These are phyloP conservation scores for Drosophila suboccidentalis DNA, from an alignment of 2,888 invertebrate genomes.

Conservation along the genomic window DNA sequence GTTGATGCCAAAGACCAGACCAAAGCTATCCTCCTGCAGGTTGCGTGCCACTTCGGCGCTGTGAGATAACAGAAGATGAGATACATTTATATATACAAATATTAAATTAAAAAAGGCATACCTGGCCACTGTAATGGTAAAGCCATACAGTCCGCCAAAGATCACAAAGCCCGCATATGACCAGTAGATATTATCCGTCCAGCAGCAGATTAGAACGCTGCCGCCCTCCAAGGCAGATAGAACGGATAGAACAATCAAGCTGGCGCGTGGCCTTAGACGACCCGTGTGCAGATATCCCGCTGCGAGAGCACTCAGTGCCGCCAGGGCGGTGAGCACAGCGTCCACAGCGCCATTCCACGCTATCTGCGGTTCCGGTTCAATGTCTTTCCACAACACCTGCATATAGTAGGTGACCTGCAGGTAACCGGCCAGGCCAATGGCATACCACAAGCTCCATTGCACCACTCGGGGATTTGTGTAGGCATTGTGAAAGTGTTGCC, in stretches of 20 bases:
- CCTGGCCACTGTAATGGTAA: slow-evolving; percentile 86
- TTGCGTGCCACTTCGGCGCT: slow-evolving; percentile 95
- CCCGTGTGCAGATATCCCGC: slow-evolving; percentile 86
- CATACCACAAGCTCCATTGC: slow-evolving; percentile 93
- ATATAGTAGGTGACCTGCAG: slow-evolving; percentile 90
- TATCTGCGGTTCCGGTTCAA: slow-evolving; percentile 84
- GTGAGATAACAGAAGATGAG: slow-evolving; percentile 60
- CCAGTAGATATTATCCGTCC: slow-evolving; percentile 88
- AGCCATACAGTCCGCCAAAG: slow-evolving; percentile 92
- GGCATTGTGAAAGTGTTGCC: slow-evolving; percentile 88
- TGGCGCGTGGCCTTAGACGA: slow-evolving; percentile 82
- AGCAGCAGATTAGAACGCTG: slow-evolving; percentile 87
- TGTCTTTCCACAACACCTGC: slow-evolving; percentile 90
- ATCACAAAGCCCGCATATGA: slow-evolving; percentile 92
- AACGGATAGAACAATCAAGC: slow-evolving; percentile 86
- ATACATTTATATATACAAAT: too few species aligned
- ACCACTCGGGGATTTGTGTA: slow-evolving; percentile 88
- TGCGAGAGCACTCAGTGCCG: slow-evolving; percentile 88
- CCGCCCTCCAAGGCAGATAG: slow-evolving; percentile 87
- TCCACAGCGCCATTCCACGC: slow-evolving; percentile 93
- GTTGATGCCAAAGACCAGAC: slow-evolving; percentile 95
- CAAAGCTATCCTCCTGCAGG: slow-evolving; percentile 93
- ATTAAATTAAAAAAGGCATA: slow-evolving; percentile 31
- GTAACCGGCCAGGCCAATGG: slow-evolving; percentile 90
- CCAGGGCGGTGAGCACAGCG: slow-evolving; percentile 90